Percentiles rank a stretch among this genome's conserved stretches.
phyloP scores from a whole-genome alignment of 1,140 invertebrate genomes.

The Drosophila paulistorum region DNA sequence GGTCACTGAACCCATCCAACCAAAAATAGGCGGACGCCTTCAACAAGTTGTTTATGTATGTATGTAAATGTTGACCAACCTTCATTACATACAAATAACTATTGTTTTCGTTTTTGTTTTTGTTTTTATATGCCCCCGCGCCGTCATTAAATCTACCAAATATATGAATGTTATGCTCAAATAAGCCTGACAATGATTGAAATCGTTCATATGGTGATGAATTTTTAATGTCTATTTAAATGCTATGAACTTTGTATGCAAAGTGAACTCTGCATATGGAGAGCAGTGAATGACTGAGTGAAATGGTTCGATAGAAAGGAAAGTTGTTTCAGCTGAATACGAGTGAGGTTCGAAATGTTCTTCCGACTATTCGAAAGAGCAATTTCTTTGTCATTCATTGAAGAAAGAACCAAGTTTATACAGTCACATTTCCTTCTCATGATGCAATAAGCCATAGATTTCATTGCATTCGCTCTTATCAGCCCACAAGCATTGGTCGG shows the following conservation, averaged over 20 bases:
- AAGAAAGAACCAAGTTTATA: no score
- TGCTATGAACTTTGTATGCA: slow-evolving; percentile 24
- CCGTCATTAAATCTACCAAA: slow-evolving; percentile 3
- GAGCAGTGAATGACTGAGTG: no score
- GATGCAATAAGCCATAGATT: no score
- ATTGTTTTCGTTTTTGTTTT: neutral
- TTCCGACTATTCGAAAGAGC: no score
- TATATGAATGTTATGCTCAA: slow-evolving; percentile 48
- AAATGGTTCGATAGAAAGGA: no score
- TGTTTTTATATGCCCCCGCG: neutral
- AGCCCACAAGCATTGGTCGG: no score
- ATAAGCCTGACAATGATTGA: slow-evolving; percentile 50
- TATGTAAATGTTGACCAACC: neutral
- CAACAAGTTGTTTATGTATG: neutral
- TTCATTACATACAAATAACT: neutral
- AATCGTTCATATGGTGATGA: slow-evolving; percentile 28
- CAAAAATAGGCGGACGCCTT: neutral
- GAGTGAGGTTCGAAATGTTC: neutral
- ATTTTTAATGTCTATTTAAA: slow-evolving; percentile 54
- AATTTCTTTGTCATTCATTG: no score
- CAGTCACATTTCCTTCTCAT: no score
- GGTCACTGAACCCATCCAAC: neutral
- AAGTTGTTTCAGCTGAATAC: no score
- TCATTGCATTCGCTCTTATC: no score
- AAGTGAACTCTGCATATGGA: neutral